Percentiles rank a stretch among this genome's conserved stretches.
phyloP scores from a whole-genome alignment of 1,140 invertebrate genomes.

The Akabosia matsudoensis region DNA sequence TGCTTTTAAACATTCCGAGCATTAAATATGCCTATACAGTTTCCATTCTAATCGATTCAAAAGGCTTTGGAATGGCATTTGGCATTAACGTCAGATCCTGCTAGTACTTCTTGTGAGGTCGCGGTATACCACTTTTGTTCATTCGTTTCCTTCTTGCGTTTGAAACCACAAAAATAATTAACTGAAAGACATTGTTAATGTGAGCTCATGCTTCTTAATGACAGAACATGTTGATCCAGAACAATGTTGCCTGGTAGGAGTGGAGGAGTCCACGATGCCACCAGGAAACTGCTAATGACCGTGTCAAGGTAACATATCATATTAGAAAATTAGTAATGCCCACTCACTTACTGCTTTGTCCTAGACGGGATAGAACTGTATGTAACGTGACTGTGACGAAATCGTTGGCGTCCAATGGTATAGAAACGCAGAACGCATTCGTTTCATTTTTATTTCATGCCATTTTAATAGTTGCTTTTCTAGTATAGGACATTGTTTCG shows the following conservation, averaged over 20 bases:
- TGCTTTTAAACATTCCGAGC: too few species aligned
- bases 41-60: too few species aligned
- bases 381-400: neutral
- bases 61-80: too few species aligned
- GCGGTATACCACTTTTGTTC: neutral
- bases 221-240: too few species aligned
- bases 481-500: too few species aligned
- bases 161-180: neutral
- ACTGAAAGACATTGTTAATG: neutral
- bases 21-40: too few species aligned
- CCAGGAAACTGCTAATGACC: slow-evolving; percentile 8
- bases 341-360: neutral
- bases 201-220: too few species aligned
- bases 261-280: neutral
- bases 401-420: neutral
- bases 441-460: neutral
- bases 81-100: too few species aligned
- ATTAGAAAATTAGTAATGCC: neutral
- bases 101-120: too few species aligned
- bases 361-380: neutral
- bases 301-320: neutral
- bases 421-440: neutral
- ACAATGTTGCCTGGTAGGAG: neutral
- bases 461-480: neutral
- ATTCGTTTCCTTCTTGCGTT: neutral